Evolutionary conservation across 2,888 invertebrate species (phyloP).

Genomic region (Neria commutata): DNA sequence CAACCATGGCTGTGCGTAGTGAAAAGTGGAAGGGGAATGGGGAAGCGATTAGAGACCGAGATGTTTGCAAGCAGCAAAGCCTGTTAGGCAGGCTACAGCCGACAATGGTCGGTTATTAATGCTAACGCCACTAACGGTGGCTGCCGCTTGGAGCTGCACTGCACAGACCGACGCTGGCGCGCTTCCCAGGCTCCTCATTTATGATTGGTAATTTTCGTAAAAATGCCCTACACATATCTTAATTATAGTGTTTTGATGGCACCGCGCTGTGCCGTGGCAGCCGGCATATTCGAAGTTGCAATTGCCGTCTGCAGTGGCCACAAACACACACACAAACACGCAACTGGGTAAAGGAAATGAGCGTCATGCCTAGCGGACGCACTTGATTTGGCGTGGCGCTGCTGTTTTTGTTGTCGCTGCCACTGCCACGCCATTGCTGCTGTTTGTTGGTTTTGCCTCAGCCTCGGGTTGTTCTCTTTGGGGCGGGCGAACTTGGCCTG

Average conservation of each 20-base stretch:
- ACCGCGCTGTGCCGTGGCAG: slow-evolving; percentile 27
- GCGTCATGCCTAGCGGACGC: slow-evolving; percentile 42
- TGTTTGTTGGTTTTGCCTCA: slow-evolving; percentile 19
- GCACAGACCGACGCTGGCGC: background rate
- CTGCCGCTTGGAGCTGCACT: no score
- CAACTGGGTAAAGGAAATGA: slow-evolving; percentile 32
- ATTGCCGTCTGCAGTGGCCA: slow-evolving; percentile 36
- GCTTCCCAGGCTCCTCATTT: slow-evolving; percentile 27
- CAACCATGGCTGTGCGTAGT: no score
- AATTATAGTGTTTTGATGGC: slow-evolving; percentile 57
- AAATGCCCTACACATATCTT: slow-evolving; percentile 56
- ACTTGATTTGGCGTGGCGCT: no score
- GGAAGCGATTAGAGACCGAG: no score
- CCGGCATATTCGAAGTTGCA: slow-evolving; percentile 33
- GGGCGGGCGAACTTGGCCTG: slow-evolving; percentile 16
- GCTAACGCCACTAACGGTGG: slow-evolving; percentile 3
- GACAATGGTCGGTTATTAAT: slow-evolving; percentile 4
- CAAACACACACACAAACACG: slow-evolving; percentile 13
- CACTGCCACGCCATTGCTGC: slow-evolving; percentile 16
- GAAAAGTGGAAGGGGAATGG: no score
- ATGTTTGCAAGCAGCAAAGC: background rate
- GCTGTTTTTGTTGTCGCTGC: slow-evolving; percentile 6
- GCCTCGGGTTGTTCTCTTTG: slow-evolving; percentile 17
- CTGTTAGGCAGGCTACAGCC: background rate
- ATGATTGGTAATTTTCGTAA: slow-evolving; percentile 43